A percentile compares a stretch with the other conserved stretches of the same genome.
phyloP scores from a whole-genome alignment of 2,888 invertebrate genomes.

The Cheilosia grossa region DNA sequence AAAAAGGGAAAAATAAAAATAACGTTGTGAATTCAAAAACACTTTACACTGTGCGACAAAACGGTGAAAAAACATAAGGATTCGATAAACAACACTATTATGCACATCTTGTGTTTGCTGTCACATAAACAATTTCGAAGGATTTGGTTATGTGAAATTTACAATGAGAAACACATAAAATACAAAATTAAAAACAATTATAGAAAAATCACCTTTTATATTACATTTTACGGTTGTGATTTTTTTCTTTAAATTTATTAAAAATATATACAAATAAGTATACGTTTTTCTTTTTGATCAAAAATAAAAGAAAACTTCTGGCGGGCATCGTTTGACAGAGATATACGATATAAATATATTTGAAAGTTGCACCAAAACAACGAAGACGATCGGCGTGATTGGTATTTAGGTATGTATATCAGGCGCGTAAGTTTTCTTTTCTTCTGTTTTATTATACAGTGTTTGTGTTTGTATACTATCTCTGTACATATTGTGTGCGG shows the following conservation, averaged over 20 bases:
- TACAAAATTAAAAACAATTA: constrained; percentile 17
- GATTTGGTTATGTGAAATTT: constrained; percentile 43
- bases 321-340: constrained; percentile 55
- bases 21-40: constrained; percentile 38
- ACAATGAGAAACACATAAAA: constrained; percentile 58
- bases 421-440: constrained; percentile 20
- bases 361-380: constrained; percentile 52
- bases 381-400: constrained; percentile 58
- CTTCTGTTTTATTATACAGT: constrained; percentile 62
- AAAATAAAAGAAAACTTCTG: constrained; percentile 60
- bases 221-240: constrained; percentile 73
- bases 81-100: constrained; percentile 21
- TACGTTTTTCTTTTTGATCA: constrained; percentile 28
- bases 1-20: constrained; percentile 1
- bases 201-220: constrained; percentile 74
- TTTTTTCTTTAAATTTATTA: constrained; percentile 46
- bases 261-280: constrained; percentile 19
- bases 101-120: constrained; percentile 53
- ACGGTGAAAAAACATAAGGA: constrained; percentile 13
- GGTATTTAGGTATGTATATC: constrained; percentile 36
- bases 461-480: constrained; percentile 42
- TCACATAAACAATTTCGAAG: constrained; percentile 57
- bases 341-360: constrained; percentile 23
- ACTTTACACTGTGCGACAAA: constrained; percentile 21
- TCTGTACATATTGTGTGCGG: constrained; percentile 42